Evolutionary conservation across 2,888 invertebrate genomes (phyloP).

Genomic region (Tinea pellionella): DNA sequence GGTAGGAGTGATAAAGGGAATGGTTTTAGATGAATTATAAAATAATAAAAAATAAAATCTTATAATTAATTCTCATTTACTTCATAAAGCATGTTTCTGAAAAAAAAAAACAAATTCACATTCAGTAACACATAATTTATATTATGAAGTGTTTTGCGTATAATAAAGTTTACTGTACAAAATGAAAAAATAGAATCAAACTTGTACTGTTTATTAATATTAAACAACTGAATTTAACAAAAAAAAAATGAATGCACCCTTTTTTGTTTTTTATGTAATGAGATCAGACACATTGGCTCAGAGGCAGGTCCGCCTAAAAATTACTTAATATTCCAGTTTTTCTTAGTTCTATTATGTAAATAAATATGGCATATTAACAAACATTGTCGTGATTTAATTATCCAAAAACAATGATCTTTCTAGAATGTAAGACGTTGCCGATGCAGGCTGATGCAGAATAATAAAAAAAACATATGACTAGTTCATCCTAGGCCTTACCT

Average conservation of each 20-base stretch:
- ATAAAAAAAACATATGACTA: background rate
- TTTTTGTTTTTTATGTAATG: no score
- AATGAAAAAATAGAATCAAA: slow-evolving; percentile 2
- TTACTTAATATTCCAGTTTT: no score
- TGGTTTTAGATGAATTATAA: background rate
- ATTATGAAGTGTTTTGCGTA: slow-evolving; percentile 49
- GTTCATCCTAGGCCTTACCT: background rate
- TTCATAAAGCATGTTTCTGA: slow-evolving; percentile 65
- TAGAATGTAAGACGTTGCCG: background rate
- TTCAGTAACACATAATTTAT: slow-evolving; percentile 67
- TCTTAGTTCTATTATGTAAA: no score
- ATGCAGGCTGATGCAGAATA: background rate
- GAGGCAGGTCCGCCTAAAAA: no score
- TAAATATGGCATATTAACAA: no score
- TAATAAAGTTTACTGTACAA: slow-evolving; percentile 52
- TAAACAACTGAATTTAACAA: no score
- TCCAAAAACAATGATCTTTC: no score
- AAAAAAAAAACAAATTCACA: slow-evolving; percentile 63
- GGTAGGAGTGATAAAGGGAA: no score
- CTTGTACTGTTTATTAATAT: background rate
- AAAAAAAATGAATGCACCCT: no score
- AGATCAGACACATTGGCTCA: no score
- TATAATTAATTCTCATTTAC: slow-evolving; percentile 66
- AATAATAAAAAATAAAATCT: slow-evolving; percentile 3
- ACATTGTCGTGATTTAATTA: no score